Conservation (phyloP, 2,113 vertebrate species). For the Lasiurus borealis region DNA sequence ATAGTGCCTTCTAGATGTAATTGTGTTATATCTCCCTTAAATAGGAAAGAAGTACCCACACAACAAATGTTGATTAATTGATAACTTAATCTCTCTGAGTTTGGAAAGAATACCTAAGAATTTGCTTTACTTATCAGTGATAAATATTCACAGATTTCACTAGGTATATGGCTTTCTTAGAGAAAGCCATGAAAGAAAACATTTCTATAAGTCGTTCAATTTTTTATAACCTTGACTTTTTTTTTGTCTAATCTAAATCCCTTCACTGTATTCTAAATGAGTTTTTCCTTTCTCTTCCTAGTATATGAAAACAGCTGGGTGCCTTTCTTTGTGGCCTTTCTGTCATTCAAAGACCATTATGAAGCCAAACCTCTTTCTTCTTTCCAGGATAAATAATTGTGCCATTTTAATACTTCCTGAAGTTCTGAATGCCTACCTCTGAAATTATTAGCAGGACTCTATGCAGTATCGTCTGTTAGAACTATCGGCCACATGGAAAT, state of each 20-base stretch:
- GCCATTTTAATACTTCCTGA: slow-evolving; percentile 8
- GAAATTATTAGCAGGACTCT: slow-evolving; percentile 37
- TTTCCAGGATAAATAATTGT: slow-evolving; percentile 47
- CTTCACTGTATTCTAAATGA: slow-evolving; percentile 34
- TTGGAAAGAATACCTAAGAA: neutral
- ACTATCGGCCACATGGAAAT: neutral
- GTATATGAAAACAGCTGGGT: slow-evolving; percentile 25
- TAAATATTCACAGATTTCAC: neutral
- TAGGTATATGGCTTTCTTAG: neutral
- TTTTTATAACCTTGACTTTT: neutral
- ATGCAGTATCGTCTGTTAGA: neutral
- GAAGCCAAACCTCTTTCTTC: neutral
- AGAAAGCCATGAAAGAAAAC: neutral
- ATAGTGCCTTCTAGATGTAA: neutral
- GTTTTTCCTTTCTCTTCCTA: neutral
- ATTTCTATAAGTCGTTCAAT: neutral
- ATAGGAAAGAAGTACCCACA: neutral
- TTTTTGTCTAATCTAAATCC: neutral
- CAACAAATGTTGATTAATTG: neutral
- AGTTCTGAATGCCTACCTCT: neutral
- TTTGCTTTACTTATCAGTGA: neutral
- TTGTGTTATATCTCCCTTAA: too few relatives aligned
- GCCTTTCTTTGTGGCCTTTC: neutral
- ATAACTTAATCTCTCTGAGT: neutral
- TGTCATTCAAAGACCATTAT: neutral